phyloP scores from a whole-genome alignment of 2,797 vertebrate genomes.

The Chaunax sp. region DNA sequence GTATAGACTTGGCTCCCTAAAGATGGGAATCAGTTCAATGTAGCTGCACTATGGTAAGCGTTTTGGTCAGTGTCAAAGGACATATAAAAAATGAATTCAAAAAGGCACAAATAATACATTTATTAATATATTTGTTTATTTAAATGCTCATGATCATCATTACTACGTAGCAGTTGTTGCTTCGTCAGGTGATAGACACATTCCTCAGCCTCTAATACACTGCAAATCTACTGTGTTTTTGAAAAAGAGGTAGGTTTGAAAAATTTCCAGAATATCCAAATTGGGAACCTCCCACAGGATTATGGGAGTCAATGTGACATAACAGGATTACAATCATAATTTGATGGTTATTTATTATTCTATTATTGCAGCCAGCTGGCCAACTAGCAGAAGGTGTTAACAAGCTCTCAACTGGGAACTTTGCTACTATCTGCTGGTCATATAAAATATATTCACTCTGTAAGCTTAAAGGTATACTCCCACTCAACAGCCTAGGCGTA shows the following conservation, averaged over 20 bases:
- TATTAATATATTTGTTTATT: background rate
- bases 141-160: background rate
- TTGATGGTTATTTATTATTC: no score
- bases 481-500: no score
- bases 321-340: no score
- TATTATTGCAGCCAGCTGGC: no score
- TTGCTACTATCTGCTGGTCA: no score
- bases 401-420: no score
- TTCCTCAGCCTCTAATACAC: background rate
- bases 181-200: background rate
- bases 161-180: background rate
- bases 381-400: no score
- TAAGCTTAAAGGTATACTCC: no score
- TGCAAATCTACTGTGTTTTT: background rate
- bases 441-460: no score
- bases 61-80: constrained; percentile 5
- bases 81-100: no score
- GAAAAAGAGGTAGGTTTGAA: background rate
- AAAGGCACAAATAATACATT: background rate
- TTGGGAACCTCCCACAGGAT: no score
- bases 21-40: constrained; percentile 21
- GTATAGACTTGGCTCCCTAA: constrained; percentile 11
- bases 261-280: background rate
- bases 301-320: no score
- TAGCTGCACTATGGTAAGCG: constrained; percentile 13